Evolutionary conservation across 1,140 invertebrate species (phyloP).

Genomic region (Drosophila mayri): DNA sequence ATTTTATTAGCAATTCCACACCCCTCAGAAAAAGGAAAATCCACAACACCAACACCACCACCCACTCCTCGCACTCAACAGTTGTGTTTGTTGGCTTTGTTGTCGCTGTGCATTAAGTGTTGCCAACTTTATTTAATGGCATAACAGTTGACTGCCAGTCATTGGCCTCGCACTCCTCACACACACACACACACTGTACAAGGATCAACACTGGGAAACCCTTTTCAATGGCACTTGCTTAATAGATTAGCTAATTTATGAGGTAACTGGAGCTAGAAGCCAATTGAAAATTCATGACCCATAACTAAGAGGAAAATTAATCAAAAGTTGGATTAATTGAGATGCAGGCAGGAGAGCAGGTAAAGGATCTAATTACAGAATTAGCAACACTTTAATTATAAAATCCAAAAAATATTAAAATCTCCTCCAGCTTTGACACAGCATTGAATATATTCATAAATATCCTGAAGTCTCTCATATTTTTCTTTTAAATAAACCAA

Average conservation of each 20-base stretch:
- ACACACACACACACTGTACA: neutral
- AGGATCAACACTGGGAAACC: conserved; percentile 12
- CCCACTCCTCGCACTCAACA: conserved; percentile 40
- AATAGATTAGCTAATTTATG: conserved; percentile 33
- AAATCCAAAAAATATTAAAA: neutral
- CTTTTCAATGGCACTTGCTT: conserved; percentile 34
- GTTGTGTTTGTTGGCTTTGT: conserved; percentile 73
- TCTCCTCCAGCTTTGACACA: too few relatives aligned
- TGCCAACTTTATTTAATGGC: conserved; percentile 85
- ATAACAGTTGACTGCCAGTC: conserved; percentile 80
- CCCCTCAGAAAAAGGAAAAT: conserved; percentile 9
- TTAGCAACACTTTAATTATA: too few relatives aligned
- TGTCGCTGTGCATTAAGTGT: conserved; percentile 84
- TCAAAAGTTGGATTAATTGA: conserved; percentile 3
- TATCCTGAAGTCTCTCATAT: neutral
- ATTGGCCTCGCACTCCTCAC: conserved; percentile 40
- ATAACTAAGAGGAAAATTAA: conserved; percentile 14
- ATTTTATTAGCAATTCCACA: conserved; percentile 54
- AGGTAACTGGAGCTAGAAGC: neutral
- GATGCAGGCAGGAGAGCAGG: neutral
- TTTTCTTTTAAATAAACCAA: neutral
- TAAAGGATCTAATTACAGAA: neutral
- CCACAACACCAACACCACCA: neutral
- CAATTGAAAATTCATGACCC: conserved; percentile 22
- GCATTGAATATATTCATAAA: neutral